Evolutionary conservation across 2,113 vertebrate species (phyloP).

Genomic region (Isichthys henryi): DNA sequence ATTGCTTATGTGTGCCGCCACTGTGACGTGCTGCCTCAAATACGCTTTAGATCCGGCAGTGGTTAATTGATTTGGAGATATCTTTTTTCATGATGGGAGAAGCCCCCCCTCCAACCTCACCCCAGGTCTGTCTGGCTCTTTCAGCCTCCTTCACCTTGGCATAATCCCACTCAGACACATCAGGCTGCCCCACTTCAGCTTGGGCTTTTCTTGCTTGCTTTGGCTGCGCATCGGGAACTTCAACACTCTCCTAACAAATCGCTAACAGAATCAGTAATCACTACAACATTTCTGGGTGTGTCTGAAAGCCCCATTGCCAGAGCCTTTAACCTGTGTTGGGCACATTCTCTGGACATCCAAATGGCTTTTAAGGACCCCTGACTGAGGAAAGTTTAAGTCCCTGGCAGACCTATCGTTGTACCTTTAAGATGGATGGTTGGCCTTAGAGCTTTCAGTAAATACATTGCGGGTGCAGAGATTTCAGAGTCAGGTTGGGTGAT

Average conservation of each 20-base stretch:
- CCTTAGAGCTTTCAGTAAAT: not conserved
- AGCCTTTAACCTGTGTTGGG: not conserved
- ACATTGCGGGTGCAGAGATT: not conserved
- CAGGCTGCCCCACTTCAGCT: not conserved
- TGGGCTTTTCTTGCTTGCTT: not conserved
- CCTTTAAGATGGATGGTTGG: not conserved
- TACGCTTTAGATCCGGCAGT: not conserved
- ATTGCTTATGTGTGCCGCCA: not conserved
- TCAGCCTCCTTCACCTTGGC: not conserved
- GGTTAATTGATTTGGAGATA: not conserved
- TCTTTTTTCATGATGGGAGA: not conserved
- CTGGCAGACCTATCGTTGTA: not conserved
- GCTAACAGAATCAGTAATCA: not conserved
- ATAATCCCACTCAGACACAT: not conserved
- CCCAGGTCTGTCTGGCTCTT: not conserved
- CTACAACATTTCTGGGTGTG: not conserved
- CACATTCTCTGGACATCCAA: not conserved
- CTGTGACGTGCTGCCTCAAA: not conserved
- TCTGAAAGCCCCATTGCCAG: not conserved
- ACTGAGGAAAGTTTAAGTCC: not conserved
- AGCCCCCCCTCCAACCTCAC: not conserved
- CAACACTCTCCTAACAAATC: not conserved
- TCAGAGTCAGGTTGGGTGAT: not conserved
- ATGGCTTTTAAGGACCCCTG: not conserved
- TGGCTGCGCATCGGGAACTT: not conserved